phyloP scores from a whole-genome alignment of 2,888 invertebrate genomes.

The Thereva nobilitata region DNA sequence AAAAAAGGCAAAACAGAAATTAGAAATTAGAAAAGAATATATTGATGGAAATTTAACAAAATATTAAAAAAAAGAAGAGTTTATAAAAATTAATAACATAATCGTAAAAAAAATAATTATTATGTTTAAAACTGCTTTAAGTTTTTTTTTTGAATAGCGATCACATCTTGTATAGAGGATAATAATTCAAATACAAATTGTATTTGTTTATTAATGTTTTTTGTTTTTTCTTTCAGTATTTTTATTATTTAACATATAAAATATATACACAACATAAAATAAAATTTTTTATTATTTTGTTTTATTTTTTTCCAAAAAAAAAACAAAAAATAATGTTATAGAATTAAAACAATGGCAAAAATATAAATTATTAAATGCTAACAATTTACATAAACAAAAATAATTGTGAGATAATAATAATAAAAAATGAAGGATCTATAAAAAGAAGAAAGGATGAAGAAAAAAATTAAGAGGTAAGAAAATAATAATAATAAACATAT shows the following conservation, averaged over 20 bases:
- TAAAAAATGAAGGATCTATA: background rate
- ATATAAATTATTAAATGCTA: constrained; percentile 17
- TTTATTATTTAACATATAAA: constrained; percentile 20
- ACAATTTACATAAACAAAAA: constrained; percentile 29
- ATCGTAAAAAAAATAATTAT: constrained; percentile 6
- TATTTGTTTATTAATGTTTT: background rate
- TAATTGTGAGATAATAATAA: constrained; percentile 1
- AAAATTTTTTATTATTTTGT: no score
- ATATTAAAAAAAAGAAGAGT: constrained; percentile 12
- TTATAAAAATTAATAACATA: constrained; percentile 17
- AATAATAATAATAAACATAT: no score
- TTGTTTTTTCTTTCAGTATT: constrained; percentile 8
- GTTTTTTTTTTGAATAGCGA: constrained; percentile 24
- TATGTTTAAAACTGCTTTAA: constrained; percentile 19
- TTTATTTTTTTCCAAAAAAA: no score
- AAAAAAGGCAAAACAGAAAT: constrained; percentile 19
- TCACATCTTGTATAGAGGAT: constrained; percentile 25
- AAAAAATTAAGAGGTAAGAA: no score
- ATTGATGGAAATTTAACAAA: constrained; percentile 2
- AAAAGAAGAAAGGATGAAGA: no score
- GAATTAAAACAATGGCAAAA: constrained; percentile 16
- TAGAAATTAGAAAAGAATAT: background rate
- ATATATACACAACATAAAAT: constrained; percentile 34
- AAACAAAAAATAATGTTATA: no score
- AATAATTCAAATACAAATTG: background rate